Conservation (phyloP, 2,888 invertebrate species). For the Cephus rjabovi region DNA sequence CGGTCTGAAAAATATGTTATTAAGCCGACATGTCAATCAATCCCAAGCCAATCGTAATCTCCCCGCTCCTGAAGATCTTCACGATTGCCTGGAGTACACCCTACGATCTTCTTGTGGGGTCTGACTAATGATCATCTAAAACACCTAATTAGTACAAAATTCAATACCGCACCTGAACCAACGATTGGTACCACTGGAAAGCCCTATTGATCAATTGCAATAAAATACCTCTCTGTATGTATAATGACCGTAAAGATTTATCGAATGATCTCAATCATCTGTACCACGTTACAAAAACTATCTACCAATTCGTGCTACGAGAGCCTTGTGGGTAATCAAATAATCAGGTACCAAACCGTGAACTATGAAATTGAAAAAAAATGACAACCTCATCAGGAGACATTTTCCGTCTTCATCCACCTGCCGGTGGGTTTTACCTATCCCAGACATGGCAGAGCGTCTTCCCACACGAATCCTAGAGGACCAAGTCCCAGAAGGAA, state of each 20-base stretch:
- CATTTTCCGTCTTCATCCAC: conserved; percentile 37
- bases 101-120: conserved; percentile 33
- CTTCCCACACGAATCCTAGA: conserved; percentile 28
- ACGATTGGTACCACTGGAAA: neutral
- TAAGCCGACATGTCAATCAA: conserved; percentile 42
- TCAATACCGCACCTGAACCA: neutral
- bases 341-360: neutral
- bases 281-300: neutral
- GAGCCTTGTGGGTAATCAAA: neutral
- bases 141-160: conserved; percentile 41
- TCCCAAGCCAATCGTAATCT: conserved; percentile 28
- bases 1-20: conserved; percentile 34
- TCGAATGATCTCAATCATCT: neutral
- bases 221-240: neutral
- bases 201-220: neutral
- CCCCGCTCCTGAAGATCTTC: conserved; percentile 12
- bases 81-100: neutral
- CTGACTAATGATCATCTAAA: conserved; percentile 41
- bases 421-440: conserved; percentile 27
- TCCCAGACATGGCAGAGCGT: neutral
- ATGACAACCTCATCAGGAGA: neutral
- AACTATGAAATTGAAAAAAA: neutral
- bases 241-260: neutral
- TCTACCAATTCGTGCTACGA: neutral
- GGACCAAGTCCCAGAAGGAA: conserved; percentile 15